Evolutionary conservation across 2,113 vertebrate genomes (phyloP).

Genomic region (Otolemur garnettii): DNA sequence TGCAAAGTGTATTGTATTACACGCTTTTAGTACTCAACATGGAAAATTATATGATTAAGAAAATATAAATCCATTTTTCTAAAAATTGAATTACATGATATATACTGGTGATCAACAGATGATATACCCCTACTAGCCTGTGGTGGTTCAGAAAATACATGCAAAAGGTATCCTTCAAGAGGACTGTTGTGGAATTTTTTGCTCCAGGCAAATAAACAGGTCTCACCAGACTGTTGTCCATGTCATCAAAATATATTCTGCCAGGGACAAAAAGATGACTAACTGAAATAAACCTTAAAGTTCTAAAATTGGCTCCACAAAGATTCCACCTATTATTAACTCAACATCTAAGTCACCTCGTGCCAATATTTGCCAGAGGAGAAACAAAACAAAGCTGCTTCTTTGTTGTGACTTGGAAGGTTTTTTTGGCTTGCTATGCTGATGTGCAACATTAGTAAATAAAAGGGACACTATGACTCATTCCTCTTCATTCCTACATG

Average conservation of each 20-base stretch:
- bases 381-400: not conserved
- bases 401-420: not conserved
- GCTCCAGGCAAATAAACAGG: not conserved
- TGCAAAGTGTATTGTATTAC: not conserved
- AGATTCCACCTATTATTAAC: not conserved
- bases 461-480: not conserved
- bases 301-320: not conserved
- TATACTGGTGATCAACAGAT: not conserved
- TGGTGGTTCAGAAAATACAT: not conserved
- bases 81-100: not conserved
- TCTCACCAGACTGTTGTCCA: not conserved
- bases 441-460: not conserved
- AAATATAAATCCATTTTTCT: not conserved
- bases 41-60: not conserved
- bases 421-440: not conserved
- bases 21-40: not conserved
- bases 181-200: not conserved
- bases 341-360: not conserved
- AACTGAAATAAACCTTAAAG: not conserved
- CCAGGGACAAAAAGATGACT: not conserved
- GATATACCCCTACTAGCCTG: not conserved
- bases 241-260: not conserved
- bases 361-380: not conserved
- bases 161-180: accelerated
- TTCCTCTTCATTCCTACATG: not conserved